These are phyloP conservation scores for Brachionus asplanchnoidis DNA, from an alignment of 1,140 invertebrate genomes.

Conservation along the genomic window DNA sequence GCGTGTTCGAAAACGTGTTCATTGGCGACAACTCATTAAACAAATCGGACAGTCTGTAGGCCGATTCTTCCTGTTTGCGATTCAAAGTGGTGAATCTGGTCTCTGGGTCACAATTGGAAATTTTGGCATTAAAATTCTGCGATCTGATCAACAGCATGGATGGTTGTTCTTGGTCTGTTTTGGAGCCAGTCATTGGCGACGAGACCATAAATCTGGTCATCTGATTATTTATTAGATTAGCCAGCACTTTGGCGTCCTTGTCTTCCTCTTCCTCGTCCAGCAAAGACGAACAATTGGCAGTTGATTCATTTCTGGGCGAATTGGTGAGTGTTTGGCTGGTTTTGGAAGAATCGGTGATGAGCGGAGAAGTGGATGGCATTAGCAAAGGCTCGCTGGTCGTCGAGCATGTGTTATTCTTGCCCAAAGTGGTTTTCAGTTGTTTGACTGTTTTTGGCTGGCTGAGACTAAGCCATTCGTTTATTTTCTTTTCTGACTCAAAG, in stretches of 20 bases:
- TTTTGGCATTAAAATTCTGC: constrained; percentile 37
- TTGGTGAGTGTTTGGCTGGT: constrained; percentile 11
- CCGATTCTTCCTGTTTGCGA: not conserved
- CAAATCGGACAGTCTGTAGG: constrained; percentile 8
- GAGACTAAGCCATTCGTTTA: not conserved
- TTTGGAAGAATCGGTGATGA: not conserved
- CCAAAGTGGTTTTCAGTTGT: not conserved
- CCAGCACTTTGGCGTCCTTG: not conserved
- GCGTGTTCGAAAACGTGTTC: not conserved
- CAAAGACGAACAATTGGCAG: not conserved
- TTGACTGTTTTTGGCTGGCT: not conserved
- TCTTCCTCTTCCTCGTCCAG: not conserved
- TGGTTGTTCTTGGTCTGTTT: not conserved
- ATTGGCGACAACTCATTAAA: constrained; percentile 19
- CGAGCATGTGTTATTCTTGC: not conserved
- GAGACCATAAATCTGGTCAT: not conserved
- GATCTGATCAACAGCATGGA: constrained; percentile 3
- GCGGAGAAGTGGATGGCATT: not conserved
- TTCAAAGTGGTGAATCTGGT: not conserved
- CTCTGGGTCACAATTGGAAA: not conserved
- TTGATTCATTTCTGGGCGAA: constrained; percentile 11
- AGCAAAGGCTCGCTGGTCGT: not conserved
- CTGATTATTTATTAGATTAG: not conserved
- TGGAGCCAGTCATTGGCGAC: not conserved
- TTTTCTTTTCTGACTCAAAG: not conserved